Conservation (phyloP, 2,888 invertebrate genomes). For the Cephus sareptanus region DNA sequence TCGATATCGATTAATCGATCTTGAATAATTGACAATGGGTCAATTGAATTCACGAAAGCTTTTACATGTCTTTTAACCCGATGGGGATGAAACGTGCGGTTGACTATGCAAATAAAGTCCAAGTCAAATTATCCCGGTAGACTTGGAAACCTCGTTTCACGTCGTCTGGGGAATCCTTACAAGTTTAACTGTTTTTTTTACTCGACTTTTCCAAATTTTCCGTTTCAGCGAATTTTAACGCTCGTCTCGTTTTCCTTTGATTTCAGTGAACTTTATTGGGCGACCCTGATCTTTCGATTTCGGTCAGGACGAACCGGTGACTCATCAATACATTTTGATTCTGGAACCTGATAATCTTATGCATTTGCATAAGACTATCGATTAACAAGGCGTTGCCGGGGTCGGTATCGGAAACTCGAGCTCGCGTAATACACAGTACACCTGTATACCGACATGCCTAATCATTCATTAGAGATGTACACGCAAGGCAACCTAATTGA, state of each 20-base stretch:
- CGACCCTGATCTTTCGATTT: too few species aligned
- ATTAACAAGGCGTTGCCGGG: not conserved
- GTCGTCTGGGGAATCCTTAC: too few species aligned
- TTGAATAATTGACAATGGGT: not conserved
- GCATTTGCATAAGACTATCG: conserved; percentile 6
- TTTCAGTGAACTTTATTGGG: not conserved
- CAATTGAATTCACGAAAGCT: not conserved
- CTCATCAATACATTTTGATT: not conserved
- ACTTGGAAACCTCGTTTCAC: too few species aligned
- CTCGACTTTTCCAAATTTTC: too few species aligned
- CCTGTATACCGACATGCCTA: not conserved
- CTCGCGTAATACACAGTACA: not conserved
- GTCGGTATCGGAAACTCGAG: not conserved
- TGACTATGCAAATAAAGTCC: too few species aligned
- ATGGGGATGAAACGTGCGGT: too few species aligned
- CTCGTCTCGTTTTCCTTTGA: not conserved
- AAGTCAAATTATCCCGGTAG: too few species aligned
- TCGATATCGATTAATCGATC: not conserved
- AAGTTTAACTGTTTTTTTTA: too few species aligned
- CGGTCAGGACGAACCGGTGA: not conserved
- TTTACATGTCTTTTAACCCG: not conserved
- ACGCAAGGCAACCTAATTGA: not conserved
- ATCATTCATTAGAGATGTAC: not conserved
- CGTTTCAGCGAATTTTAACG: too few species aligned
- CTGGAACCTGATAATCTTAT: not conserved